Base-by-base conservation (phyloP, 2,113 vertebrate species). In the Neomonachus schauinslandi region DNA sequence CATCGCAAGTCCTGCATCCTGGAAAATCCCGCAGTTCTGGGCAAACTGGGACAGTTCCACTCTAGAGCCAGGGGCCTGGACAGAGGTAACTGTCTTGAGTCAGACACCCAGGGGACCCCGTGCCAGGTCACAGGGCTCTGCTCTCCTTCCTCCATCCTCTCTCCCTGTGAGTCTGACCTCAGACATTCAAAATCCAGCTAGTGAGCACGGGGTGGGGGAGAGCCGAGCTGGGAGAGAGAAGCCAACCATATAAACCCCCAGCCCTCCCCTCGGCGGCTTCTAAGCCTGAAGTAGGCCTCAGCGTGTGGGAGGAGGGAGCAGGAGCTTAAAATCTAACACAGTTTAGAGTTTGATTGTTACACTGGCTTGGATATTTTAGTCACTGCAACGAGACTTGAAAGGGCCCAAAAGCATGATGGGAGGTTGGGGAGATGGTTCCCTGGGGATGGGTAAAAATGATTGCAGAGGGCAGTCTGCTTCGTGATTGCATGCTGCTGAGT, bases 331-430 rank as follows among this genome's bases (percentile, higher is more conserved):
- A 46, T 7, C 21, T 22, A n/a, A 49, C 76, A 79, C 31, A 55
- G 19, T 16, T 59, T 59, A 36, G 39, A 92, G 36, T 55, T 57
- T 82, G 79, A 82, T 87, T 93, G 33, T 74, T 49, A 84, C 19
- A n/a, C 79, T 65, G 26, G 22, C 46, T 89, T 77, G 67, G 51
- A 79, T 21, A 82, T 88, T 94, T 88, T 77, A 79, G 91, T 59
- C 76, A 67, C 46, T 11, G 67, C 80, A 91, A 86, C 28, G 53
- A 95, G 91, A 96, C 59, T 87, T 85, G 49, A 94, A 94, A 94
- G 71, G 33, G 49, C 42, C 15, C 65, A 89, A 89, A 49, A 93
- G 36, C 65, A 90, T 46, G 16, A 12, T 55, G 91, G 59, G 19
- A 71, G 74, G 19, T 90, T 80, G 36, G 55, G 77, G 63, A 88